These are phyloP conservation scores for Chromis chromis DNA, from an alignment of 2,797 vertebrate species.

Conservation along the genomic window DNA sequence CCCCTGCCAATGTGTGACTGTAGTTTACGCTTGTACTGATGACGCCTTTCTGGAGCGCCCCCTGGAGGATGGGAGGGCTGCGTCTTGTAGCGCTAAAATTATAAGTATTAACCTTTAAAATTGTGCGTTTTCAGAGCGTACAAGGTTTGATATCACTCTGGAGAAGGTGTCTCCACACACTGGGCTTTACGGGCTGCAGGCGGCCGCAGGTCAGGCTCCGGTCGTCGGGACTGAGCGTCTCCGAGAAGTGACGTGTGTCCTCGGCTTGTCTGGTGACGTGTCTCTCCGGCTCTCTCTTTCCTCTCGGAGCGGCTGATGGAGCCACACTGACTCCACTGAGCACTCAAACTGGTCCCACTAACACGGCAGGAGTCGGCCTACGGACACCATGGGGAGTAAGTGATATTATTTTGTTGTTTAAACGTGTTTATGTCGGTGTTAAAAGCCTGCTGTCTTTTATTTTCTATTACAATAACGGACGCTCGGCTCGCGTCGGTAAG, in stretches of 20 bases:
- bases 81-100: not conserved
- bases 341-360: constrained; percentile 58
- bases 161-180: accelerated
- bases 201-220: not conserved
- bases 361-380: constrained; percentile 58
- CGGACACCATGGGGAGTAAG: constrained; percentile 85
- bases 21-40: not conserved
- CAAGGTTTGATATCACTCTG: accelerated
- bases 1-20: not conserved
- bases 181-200: accelerated
- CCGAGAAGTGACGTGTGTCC: constrained; percentile 80
- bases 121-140: not conserved
- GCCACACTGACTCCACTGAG: constrained; percentile 73
- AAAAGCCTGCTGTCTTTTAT: not conserved
- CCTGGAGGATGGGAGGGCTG: constrained; percentile 40
- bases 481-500: constrained; percentile 19
- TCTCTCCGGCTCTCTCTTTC: constrained; percentile 80
- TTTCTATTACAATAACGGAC: not conserved
- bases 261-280: constrained; percentile 86
- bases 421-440: not conserved
- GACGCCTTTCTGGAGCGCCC: constrained; percentile 23
- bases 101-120: not conserved
- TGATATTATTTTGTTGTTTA: constrained; percentile 25
- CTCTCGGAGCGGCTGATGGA: constrained; percentile 78
- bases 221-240: not conserved